Conservation (phyloP, 2,888 invertebrate species). For the Mactromeris polynyma region DNA sequence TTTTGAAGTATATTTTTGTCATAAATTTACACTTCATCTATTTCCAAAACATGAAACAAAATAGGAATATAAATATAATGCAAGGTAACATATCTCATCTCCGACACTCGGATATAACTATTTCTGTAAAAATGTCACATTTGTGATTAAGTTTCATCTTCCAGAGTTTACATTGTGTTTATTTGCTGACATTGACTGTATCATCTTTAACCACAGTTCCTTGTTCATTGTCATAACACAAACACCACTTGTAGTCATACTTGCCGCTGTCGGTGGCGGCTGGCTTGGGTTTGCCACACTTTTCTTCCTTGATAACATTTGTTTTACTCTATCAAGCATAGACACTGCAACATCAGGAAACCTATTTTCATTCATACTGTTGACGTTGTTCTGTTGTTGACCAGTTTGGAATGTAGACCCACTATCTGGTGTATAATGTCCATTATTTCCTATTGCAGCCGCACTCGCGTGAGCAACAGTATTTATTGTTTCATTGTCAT, state of each 20-base stretch:
- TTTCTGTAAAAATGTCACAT: no score
- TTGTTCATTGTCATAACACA: constrained; percentile 13
- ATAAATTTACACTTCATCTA: no score
- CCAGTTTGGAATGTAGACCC: neutral
- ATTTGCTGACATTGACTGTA: constrained; percentile 21
- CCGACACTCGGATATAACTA: no score
- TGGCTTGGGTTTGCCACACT: neutral
- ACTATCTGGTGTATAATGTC: neutral
- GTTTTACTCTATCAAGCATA: neutral
- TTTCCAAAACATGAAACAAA: no score
- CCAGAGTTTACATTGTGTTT: neutral
- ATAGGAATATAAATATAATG: no score
- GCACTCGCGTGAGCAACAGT: neutral
- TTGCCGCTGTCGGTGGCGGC: neutral
- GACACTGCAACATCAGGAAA: neutral
- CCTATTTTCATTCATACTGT: neutral
- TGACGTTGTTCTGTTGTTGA: neutral
- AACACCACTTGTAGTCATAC: neutral
- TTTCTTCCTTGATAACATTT: constrained; percentile 12
- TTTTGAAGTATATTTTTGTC: no score
- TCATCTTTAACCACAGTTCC: constrained; percentile 27
- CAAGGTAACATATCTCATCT: no score
- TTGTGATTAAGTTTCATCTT: neutral
- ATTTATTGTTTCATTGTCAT: neutral
- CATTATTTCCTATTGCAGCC: neutral